Evolutionary conservation across 2,888 invertebrate species (phyloP).

Genomic region (Andrena marginata): DNA sequence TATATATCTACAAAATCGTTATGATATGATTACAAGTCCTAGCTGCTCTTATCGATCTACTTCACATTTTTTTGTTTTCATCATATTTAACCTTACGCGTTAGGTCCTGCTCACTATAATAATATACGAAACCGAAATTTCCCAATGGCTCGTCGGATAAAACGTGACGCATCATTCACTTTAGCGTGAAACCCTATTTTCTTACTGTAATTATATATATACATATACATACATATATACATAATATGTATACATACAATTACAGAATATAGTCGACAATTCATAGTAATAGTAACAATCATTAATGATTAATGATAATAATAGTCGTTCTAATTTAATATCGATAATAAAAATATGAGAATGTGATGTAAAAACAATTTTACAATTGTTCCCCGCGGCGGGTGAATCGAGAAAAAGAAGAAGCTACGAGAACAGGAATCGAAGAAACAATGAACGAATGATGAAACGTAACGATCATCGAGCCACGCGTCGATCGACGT

Average conservation of each 20-base stretch:
- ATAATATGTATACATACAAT: slow-evolving; percentile 38
- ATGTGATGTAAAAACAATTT: slow-evolving; percentile 70
- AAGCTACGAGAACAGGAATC: slow-evolving; percentile 47
- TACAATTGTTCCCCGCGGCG: slow-evolving; percentile 15
- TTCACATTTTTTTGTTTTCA: slow-evolving; percentile 24
- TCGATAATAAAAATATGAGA: slow-evolving; percentile 66
- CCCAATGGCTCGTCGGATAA: slow-evolving; percentile 49
- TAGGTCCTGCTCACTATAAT: slow-evolving; percentile 70
- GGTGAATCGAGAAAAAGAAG: slow-evolving; percentile 26
- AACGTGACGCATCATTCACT: slow-evolving; percentile 51
- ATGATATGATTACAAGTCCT: slow-evolving; percentile 80
- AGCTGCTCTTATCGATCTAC: slow-evolving; percentile 67
- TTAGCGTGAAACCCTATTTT: slow-evolving; percentile 51
- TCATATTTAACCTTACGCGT: slow-evolving; percentile 54
- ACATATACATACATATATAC: not conserved
- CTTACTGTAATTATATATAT: slow-evolving; percentile 17
- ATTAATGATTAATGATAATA: slow-evolving; percentile 53
- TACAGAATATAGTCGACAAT: slow-evolving; percentile 41
- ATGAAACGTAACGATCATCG: slow-evolving; percentile 44
- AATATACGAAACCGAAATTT: slow-evolving; percentile 45
- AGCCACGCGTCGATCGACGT: slow-evolving; percentile 41
- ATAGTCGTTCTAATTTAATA: slow-evolving; percentile 43
- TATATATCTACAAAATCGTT: slow-evolving; percentile 71
- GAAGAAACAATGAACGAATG: slow-evolving; percentile 53
- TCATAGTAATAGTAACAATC: slow-evolving; percentile 48